These are phyloP conservation scores for Diaperis boleti DNA, from an alignment of 2,888 invertebrate genomes.

Conservation along the genomic window DNA sequence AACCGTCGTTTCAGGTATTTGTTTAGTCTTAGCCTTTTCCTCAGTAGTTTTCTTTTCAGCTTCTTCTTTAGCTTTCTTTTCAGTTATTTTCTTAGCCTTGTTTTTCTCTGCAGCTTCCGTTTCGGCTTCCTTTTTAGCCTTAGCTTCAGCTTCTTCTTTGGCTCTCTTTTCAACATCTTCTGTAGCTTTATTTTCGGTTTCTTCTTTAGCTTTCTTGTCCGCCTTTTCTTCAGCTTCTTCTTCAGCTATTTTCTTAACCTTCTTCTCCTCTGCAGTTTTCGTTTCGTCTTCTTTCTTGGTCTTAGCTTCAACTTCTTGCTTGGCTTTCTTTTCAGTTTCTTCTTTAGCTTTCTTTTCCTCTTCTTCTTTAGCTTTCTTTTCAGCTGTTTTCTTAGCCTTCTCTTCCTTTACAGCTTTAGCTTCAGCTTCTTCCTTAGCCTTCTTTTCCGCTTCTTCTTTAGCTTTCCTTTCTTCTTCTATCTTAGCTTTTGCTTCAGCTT, in stretches of 20 bases:
- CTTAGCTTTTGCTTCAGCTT: conserved; percentile 40
- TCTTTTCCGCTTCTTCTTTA: conserved; percentile 43
- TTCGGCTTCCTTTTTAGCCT: conserved; percentile 35
- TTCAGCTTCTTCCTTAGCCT: conserved; percentile 41
- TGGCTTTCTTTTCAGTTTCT: conserved; percentile 41
- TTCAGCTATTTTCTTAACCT: conserved; percentile 44
- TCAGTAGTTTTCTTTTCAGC: conserved; percentile 46
- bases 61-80: conserved; percentile 44
- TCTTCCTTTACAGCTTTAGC: conserved; percentile 42
- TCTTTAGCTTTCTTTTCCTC: conserved; percentile 11
- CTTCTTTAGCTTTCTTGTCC: conserved; percentile 36
- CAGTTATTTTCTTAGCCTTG: too few species aligned
- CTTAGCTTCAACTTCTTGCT: conserved; percentile 43
- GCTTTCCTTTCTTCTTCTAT: conserved; percentile 41
- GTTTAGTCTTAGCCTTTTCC: conserved; percentile 46
- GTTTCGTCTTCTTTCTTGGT: conserved; percentile 37
- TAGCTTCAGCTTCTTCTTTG: conserved; percentile 42
- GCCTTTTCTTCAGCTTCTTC: conserved; percentile 16
- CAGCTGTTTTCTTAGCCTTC: conserved; percentile 40
- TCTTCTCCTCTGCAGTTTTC: conserved; percentile 43
- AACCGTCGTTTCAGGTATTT: conserved; percentile 42
- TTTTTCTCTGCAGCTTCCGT: conserved; percentile 33
- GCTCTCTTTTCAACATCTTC: conserved; percentile 40
- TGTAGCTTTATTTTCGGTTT: conserved; percentile 57
- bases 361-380: conserved; percentile 25